Conservation (phyloP, 2,888 invertebrate species). For the Seira musarum region DNA sequence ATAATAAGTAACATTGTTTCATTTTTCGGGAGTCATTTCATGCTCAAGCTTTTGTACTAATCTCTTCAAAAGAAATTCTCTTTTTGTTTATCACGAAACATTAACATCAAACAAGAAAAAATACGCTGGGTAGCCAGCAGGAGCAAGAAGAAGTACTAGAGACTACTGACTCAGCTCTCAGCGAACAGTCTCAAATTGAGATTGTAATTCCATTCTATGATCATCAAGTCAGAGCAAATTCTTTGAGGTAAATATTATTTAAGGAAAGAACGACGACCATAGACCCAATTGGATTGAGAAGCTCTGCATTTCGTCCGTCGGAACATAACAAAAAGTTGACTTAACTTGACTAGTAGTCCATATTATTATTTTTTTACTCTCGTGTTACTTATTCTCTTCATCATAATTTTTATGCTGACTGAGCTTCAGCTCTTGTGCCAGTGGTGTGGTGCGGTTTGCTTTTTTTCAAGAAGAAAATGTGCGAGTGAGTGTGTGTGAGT, state of each 20-base stretch:
- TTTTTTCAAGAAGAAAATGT: background rate
- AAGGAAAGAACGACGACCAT: background rate
- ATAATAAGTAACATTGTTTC: background rate
- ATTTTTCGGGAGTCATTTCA: background rate
- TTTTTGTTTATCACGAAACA: background rate
- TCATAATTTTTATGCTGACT: background rate
- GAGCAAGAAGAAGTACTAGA: no score
- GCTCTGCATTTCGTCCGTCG: background rate
- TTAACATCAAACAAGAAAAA: no score
- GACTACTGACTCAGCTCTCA: no score
- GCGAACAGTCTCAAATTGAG: no score
- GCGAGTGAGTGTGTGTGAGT: slow-evolving; percentile 1
- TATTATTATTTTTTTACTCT: background rate
- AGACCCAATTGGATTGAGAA: background rate
- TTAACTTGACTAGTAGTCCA: background rate
- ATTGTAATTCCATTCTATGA: no score
- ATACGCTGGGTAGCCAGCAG: no score
- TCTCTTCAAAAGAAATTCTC: background rate
- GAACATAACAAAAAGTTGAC: background rate
- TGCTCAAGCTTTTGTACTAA: background rate
- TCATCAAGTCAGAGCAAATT: background rate
- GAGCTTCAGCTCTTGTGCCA: background rate
- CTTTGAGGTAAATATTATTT: background rate
- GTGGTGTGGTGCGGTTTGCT: background rate
- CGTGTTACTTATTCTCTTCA: background rate